Evolutionary conservation across 1,140 invertebrate genomes (phyloP), one percentile per base, ranked within the genome.

Genomic region (Lutraria rhynchaena): DNA sequence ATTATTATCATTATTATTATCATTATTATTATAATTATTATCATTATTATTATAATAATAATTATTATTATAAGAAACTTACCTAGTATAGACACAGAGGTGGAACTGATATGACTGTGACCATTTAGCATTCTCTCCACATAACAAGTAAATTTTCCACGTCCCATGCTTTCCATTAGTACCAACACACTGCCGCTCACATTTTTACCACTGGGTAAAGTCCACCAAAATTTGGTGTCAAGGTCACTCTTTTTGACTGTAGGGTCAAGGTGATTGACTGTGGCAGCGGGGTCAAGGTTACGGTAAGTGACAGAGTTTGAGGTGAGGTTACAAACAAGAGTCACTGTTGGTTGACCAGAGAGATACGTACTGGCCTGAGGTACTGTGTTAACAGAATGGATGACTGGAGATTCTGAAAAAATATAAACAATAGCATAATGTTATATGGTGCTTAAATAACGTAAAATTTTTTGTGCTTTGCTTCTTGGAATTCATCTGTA

Each of bases 181-280:
- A 57, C 22, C 33, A 71, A 7, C 19, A 27, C 35, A 9, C 15
- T 55, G 35, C 69, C 69, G 24, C 49, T 71, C 2, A 55, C 49
- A 71, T 71, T 71, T 55, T 9, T 71, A 22, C 41, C 15, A 71
- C 37, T 41, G 33, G 69, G 69, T 46, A 71, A 57, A 22, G 69
- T 71, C 69, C 69, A 71, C 69, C 69, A 71, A 46, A 71, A 55
- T 29, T 51, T 46, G 24, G 51, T 44, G 24, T 71, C 69, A 71
- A 35, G 69, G 69, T 71, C 69, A 41, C 33, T 35, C n/a, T n/a
- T n/a, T n/a, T n/a, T n/a, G n/a, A n/a, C n/a, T 3, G 24, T 3
- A 55, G 13, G 49, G 49, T 71, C 69, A 71, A 37, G 49, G n/a
- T n/a, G n/a, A n/a, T n/a, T n/a, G n/a, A n/a, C n/a, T n/a, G n/a